Base-by-base conservation (phyloP, 2,797 vertebrate genomes). In the Brachymystax lenok region DNA sequence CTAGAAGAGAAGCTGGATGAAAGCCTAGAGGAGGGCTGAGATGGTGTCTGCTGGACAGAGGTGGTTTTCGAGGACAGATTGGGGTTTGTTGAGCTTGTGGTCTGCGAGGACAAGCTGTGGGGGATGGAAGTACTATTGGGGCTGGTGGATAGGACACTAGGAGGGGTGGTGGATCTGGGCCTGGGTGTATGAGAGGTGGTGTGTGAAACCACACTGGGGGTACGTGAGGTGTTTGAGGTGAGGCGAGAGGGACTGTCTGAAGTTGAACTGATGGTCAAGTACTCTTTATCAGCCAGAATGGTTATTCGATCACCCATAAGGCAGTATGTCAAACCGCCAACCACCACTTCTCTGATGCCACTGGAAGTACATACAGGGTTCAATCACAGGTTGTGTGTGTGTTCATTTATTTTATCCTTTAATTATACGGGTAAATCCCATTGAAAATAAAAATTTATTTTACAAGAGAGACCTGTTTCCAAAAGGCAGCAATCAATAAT, bases 271-370 rank as follows among this genome's bases (percentile, higher is more conserved):
- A 94, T 89, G 76, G 93, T 93, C 82, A 95, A 85, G 90, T 96
- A 95, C 69, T 95, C 95, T 89, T 97, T 95, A 87, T 95, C 94
- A 46, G 90, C 89, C 92, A 92, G 92, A 78, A 93, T 85, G 69
- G 89, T 90, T 82, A 95, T 92, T 77, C 92, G 88, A 83, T 93
- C 92, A 88, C 94, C 93, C 77, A 91, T 90, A 73, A 92, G 91
- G 85, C 84, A 92, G 84, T 90, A 90, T 24, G 80, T 86, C 70
- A 86, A 90, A 28, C 76, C 84, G 61, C 92, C 91, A 73, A 92
- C 92, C 21, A 88, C 92, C 68, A 91, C 92, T 77, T 93, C 90
- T 82, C 86, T 74, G 78, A 92, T 61, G 21, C 88, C 90, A 79
- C 93, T 95, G 86, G 56, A 83, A 81, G 80, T 66, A 82, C 46